Conservation (phyloP, 2,113 vertebrate species). For the Fulica atra region DNA sequence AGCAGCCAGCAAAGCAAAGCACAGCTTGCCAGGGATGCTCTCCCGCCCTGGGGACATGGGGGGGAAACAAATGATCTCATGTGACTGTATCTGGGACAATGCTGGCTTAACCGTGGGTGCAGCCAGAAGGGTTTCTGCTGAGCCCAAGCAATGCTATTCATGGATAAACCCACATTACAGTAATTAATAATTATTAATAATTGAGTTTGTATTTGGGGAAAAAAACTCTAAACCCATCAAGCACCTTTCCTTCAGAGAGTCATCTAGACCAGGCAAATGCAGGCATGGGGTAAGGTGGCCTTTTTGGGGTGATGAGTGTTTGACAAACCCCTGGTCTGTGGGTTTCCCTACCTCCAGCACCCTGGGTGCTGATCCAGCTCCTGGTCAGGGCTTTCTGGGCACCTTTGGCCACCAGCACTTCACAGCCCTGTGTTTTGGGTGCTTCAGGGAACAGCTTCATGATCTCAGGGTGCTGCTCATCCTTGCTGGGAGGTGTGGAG, state of each 20-base stretch:
- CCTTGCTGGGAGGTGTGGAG: rapidly evolving
- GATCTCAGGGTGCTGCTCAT: neutral
- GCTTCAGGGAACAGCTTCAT: neutral
- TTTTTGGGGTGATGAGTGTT: neutral
- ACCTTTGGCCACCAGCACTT: neutral
- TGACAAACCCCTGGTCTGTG: neutral
- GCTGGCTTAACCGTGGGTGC: conserved; percentile 31
- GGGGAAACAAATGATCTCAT: neutral
- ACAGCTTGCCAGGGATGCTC: neutral
- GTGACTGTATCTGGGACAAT: conserved; percentile 55
- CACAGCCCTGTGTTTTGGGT: neutral
- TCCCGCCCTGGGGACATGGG: neutral
- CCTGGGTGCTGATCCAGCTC: rapidly evolving
- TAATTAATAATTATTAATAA: conserved; percentile 37
- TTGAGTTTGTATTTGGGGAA: neutral
- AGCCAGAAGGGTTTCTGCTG: conserved; percentile 33
- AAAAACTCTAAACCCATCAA: neutral
- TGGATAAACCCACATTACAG: conserved; percentile 19
- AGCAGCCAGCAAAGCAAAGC: rapidly evolving
- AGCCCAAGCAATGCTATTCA: neutral
- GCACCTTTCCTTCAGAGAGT: neutral
- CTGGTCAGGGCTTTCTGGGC: neutral
- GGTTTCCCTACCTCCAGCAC: rapidly evolving
- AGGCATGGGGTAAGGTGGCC: rapidly evolving
- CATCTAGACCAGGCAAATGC: rapidly evolving